Conservation (phyloP, 1,140 invertebrate genomes). For the Drosophila setifemur region DNA sequence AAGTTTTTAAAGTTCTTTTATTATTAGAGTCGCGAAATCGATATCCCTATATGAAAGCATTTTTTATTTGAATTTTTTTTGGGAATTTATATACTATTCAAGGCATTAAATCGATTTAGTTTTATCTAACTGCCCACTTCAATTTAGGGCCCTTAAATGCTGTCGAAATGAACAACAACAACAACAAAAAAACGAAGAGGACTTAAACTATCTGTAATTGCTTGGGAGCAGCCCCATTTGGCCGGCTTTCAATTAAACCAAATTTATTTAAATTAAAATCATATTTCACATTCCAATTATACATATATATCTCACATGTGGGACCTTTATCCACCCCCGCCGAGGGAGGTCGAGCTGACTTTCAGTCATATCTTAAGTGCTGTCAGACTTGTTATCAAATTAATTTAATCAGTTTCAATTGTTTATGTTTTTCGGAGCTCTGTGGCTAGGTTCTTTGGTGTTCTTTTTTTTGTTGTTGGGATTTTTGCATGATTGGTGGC, state of each 20-base stretch:
- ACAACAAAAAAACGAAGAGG: slow-evolving; percentile 3
- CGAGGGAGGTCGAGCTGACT: slow-evolving; percentile 5
- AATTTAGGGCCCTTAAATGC: slow-evolving; percentile 20
- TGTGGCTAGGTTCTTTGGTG: slow-evolving; percentile 17
- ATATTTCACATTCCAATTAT: slow-evolving; percentile 64
- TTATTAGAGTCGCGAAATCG: no score
- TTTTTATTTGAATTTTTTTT: neutral
- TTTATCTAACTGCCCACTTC: neutral
- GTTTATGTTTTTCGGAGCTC: slow-evolving; percentile 57
- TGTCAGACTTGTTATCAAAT: slow-evolving; percentile 65
- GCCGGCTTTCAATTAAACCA: slow-evolving; percentile 39
- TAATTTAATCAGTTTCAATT: slow-evolving; percentile 80
- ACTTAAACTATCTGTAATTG: slow-evolving; percentile 49
- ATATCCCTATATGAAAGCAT: no score
- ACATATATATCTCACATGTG: neutral
- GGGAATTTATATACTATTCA: neutral
- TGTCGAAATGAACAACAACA: slow-evolving; percentile 3
- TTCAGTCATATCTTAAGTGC: slow-evolving; percentile 64
- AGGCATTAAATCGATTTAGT: neutral
- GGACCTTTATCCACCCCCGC: slow-evolving; percentile 36
- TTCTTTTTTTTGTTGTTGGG: slow-evolving; percentile 13
- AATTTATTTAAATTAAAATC: slow-evolving; percentile 60
- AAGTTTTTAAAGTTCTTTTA: no score
- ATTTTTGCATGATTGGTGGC: slow-evolving; percentile 70
- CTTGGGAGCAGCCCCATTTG: slow-evolving; percentile 12